Percentiles rank a stretch among this genome's conserved stretches.
Evolutionary conservation across 2,888 invertebrate species (phyloP).

Genomic region (Agrotis ipsilon): DNA sequence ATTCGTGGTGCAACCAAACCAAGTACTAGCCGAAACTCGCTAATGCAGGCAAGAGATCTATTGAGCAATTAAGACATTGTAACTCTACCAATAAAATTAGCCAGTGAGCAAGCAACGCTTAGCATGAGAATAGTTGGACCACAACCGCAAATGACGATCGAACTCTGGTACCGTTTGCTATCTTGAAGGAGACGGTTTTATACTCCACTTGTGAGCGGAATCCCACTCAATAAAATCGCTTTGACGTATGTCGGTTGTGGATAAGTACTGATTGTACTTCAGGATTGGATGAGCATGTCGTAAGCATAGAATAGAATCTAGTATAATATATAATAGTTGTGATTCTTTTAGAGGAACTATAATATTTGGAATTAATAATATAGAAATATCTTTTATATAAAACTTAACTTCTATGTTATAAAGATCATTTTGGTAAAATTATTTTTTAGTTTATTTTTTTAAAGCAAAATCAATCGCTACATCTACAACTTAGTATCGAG

Average conservation of each 20-base stretch:
- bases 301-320: not conserved
- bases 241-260: slow-evolving; percentile 44
- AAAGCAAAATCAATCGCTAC: no score
- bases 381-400: no score
- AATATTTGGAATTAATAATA: no score
- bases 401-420: no score
- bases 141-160: slow-evolving; percentile 46
- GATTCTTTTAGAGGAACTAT: no score
- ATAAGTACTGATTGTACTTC: slow-evolving; percentile 42
- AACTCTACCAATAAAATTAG: slow-evolving; percentile 39
- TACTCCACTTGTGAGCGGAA: slow-evolving; percentile 42
- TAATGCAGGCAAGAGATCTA: not conserved
- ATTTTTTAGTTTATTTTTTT: no score
- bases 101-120: slow-evolving; percentile 16
- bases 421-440: no score
- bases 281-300: not conserved
- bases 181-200: slow-evolving; percentile 35
- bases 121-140: slow-evolving; percentile 22
- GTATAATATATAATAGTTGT: no score
- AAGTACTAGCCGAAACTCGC: not conserved
- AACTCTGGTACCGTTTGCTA: slow-evolving; percentile 16
- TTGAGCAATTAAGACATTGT: slow-evolving; percentile 21
- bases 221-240: slow-evolving; percentile 44
- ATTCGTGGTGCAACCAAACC: not conserved
- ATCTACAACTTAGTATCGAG: no score